phyloP scores from a whole-genome alignment of 1,140 invertebrate species.

The Solenopsis fugax region DNA sequence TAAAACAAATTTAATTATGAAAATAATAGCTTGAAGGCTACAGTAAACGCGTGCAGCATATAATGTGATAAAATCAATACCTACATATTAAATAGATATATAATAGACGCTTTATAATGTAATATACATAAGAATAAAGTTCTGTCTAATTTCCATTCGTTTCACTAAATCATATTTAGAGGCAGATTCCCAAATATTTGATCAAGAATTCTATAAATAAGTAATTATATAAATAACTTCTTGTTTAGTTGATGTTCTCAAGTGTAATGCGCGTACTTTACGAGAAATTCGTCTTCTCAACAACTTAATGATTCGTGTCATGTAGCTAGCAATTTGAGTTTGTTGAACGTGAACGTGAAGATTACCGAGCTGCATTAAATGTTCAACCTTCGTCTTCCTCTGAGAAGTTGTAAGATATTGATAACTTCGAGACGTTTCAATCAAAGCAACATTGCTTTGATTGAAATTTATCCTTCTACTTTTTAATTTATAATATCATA shows the following conservation, averaged over 20 bases:
- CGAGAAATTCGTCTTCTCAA: too few species aligned
- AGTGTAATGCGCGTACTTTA: too few species aligned
- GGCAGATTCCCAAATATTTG: too few species aligned
- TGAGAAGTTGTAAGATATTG: neutral
- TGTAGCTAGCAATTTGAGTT: too few species aligned
- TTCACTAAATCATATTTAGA: neutral
- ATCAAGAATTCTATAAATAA: too few species aligned
- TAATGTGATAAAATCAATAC: neutral
- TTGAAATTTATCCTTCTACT: neutral
- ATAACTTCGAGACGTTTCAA: neutral
- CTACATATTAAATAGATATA: neutral
- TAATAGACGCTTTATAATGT: neutral
- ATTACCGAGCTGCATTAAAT: too few species aligned
- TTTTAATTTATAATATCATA: neutral
- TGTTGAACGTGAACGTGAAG: too few species aligned
- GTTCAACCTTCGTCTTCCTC: too few species aligned
- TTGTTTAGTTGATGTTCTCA: too few species aligned
- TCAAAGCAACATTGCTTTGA: neutral
- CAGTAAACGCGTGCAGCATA: neutral
- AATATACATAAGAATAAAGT: neutral
- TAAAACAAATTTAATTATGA: neutral
- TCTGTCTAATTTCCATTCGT: neutral
- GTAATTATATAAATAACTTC: too few species aligned
- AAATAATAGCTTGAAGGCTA: neutral
- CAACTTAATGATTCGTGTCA: too few species aligned